Conservation (phyloP, 2,113 vertebrate species). For the Felis chaus region DNA sequence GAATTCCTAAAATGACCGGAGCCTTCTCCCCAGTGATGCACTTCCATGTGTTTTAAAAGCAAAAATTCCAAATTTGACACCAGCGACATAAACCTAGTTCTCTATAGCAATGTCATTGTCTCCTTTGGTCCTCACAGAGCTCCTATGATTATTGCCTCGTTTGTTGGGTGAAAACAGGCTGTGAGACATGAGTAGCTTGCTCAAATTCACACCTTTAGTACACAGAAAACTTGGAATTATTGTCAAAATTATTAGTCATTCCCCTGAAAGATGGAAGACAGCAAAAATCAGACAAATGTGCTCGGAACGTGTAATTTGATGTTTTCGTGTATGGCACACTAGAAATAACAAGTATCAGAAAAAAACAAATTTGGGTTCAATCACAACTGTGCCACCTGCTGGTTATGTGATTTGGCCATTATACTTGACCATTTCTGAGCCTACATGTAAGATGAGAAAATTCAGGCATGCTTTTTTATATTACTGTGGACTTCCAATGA, state of each 20-base stretch:
- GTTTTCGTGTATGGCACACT: accelerated
- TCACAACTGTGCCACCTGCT: background rate
- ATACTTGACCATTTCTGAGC: background rate
- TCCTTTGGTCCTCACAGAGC: background rate
- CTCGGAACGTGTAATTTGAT: background rate
- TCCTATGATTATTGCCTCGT: background rate
- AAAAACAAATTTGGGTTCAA: background rate
- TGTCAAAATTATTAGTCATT: background rate
- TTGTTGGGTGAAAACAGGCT: background rate
- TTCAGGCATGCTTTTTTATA: background rate
- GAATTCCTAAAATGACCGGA: background rate
- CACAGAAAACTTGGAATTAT: background rate
- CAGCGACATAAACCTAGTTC: background rate
- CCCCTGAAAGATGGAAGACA: background rate
- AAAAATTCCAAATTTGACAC: background rate
- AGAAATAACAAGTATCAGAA: background rate
- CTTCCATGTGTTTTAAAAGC: background rate
- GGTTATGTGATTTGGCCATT: background rate
- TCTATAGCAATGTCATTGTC: background rate
- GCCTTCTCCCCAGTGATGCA: background rate
- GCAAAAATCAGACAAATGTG: background rate
- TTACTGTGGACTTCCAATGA: background rate
- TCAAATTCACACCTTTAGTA: background rate
- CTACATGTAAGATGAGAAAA: background rate
- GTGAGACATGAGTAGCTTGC: background rate